Conservation (phyloP, 2,888 invertebrate species). For the Agrochola litura region DNA sequence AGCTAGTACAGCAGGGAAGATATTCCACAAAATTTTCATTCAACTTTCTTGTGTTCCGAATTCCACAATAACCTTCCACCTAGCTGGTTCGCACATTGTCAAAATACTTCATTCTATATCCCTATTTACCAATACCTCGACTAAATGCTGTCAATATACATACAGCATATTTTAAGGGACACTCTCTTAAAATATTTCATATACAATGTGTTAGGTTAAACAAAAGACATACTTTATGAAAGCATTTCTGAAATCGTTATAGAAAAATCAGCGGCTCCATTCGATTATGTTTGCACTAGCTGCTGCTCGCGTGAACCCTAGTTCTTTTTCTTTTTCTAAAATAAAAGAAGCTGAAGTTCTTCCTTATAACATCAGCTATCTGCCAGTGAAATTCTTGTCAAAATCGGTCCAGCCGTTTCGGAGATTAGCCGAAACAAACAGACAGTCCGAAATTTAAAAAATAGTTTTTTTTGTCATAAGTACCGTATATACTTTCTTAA, state of each 20-base stretch:
- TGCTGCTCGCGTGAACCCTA: too few relatives aligned
- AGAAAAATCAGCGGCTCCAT: neutral
- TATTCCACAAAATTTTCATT: conserved; percentile 24
- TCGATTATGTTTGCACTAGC: neutral
- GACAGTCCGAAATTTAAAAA: too few relatives aligned
- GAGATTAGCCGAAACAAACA: too few relatives aligned
- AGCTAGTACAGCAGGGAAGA: neutral
- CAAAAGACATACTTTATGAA: neutral
- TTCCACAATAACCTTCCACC: conserved; percentile 47
- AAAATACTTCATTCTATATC: conserved; percentile 28
- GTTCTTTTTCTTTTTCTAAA: too few relatives aligned
- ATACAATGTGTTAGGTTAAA: neutral
- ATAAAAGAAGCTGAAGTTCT: too few relatives aligned
- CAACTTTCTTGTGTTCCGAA: conserved; percentile 34
- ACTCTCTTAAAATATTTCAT: neutral
- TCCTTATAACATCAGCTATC: too few relatives aligned
- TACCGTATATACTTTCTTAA: too few relatives aligned
- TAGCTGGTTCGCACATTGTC: conserved; percentile 40
- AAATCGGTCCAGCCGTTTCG: too few relatives aligned
- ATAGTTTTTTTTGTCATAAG: too few relatives aligned
- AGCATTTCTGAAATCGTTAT: neutral
- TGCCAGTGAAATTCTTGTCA: too few relatives aligned
- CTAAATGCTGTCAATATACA: conserved; percentile 1
- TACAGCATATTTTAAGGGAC: neutral
- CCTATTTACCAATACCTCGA: conserved; percentile 14